A percentile compares a stretch with the other conserved stretches of the same genome.
Conservation (phyloP, 2,113 vertebrate genomes). For the Dasyprocta punctata region DNA sequence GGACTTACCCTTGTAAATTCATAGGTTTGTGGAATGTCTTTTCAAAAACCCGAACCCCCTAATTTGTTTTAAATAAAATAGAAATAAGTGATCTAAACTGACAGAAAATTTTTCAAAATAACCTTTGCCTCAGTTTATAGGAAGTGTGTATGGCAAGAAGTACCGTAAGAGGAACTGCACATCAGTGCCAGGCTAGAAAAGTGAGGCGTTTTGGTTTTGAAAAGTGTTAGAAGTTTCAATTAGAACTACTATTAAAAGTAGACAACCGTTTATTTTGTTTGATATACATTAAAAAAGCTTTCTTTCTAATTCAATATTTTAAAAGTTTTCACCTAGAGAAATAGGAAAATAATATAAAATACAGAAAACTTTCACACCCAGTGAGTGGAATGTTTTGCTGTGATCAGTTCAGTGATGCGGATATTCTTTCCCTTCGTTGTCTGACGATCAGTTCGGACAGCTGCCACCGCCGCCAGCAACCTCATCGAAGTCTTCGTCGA, state of each 20-base stretch:
- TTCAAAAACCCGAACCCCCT: not conserved
- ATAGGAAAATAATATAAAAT: not conserved
- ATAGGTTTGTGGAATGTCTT: constrained; percentile 19
- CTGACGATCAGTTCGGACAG: constrained; percentile 85
- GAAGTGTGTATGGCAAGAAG: not conserved
- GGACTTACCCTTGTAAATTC: constrained; percentile 27
- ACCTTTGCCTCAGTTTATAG: not conserved
- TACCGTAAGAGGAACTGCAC: not conserved
- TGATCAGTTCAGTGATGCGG: constrained; percentile 43
- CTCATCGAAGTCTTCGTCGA: constrained; percentile 97
- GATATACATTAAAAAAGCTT: constrained; percentile 28
- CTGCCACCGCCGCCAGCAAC: constrained; percentile 90
- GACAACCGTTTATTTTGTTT: not conserved
- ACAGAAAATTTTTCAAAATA: constrained; percentile 49
- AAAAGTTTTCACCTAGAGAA: not conserved
- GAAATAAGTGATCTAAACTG: not conserved
- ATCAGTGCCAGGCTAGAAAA: constrained; percentile 10
- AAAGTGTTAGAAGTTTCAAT: not conserved
- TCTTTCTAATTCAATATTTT: not conserved
- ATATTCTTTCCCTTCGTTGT: constrained; percentile 5
- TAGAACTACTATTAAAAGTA: not conserved
- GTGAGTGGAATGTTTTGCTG: not conserved
- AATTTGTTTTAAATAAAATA: constrained; percentile 49
- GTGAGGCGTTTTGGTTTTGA: constrained; percentile 36
- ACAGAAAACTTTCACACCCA: not conserved